Percentiles rank a stretch among this genome's conserved stretches.
These are phyloP conservation scores for Trichomalopsis sarcophagae DNA, from an alignment of 1,140 invertebrate species.

Conservation along the genomic window DNA sequence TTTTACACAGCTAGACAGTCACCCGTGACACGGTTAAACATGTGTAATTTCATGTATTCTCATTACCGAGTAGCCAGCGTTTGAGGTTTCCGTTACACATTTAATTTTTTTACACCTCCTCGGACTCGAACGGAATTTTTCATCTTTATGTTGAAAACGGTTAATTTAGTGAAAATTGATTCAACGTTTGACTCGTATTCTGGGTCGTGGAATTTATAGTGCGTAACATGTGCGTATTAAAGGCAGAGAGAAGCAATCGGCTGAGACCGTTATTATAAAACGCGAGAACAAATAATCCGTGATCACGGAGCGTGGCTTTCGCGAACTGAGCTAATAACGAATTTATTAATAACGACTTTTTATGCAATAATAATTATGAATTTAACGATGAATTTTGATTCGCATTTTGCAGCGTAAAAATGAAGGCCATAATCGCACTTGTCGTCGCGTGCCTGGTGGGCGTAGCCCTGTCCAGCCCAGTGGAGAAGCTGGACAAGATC, in stretches of 20 bases:
- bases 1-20: background rate
- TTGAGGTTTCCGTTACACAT: background rate
- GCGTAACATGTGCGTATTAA: constrained; percentile 37
- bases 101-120: background rate
- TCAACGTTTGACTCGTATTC: background rate
- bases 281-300: constrained; percentile 7
- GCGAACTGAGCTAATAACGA: background rate
- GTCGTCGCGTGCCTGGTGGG: constrained; percentile 60
- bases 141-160: background rate
- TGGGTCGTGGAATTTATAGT: constrained; percentile 34
- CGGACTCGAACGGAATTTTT: background rate
- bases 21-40: background rate
- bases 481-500: constrained; percentile 72
- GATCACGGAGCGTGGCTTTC: background rate
- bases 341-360: background rate
- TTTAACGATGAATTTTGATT: background rate
- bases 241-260: constrained; percentile 13
- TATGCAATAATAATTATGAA: background rate
- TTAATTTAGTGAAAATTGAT: constrained; percentile 12
- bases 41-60: background rate
- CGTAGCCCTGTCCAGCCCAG: constrained; percentile 63
- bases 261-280: constrained; percentile 30
- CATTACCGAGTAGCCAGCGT: background rate
- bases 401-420: constrained; percentile 55
- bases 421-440: constrained; percentile 63